Conservation (phyloP, 2,113 vertebrate genomes). For the Pandion haliaetus region DNA sequence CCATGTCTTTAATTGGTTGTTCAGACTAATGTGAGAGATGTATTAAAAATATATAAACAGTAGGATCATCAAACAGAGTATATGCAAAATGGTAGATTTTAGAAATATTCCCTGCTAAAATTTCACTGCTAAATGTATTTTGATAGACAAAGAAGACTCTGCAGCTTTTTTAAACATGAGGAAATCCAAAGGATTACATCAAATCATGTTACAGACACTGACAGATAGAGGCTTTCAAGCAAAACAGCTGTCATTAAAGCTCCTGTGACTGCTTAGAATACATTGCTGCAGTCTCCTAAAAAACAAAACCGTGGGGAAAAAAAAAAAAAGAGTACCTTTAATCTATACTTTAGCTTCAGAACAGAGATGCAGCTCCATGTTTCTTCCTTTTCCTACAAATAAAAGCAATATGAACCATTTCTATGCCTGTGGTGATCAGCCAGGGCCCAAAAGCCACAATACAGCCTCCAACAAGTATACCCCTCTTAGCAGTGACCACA, state of each 20-base stretch:
- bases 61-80: background rate
- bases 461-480: background rate
- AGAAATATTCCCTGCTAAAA: conserved; percentile 12
- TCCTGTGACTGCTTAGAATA: background rate
- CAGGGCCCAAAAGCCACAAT: background rate
- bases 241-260: conserved; percentile 52
- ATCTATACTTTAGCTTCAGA: background rate
- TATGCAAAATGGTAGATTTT: background rate
- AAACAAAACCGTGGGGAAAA: background rate
- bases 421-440: background rate
- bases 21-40: background rate
- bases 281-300: background rate
- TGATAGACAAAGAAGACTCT: background rate
- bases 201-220: conserved; percentile 20
- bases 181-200: conserved; percentile 48
- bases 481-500: background rate
- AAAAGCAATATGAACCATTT: background rate
- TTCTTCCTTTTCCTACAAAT: background rate
- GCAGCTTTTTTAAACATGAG: conserved; percentile 24
- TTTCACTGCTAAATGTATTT: conserved; percentile 9
- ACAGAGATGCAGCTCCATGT: background rate
- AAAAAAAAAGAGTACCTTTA: background rate
- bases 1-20: background rate
- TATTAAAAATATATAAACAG: background rate
- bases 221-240: conserved; percentile 22